Evolutionary conservation across 2,888 invertebrate genomes (phyloP).

Genomic region (Nipponacmea schrenckii): DNA sequence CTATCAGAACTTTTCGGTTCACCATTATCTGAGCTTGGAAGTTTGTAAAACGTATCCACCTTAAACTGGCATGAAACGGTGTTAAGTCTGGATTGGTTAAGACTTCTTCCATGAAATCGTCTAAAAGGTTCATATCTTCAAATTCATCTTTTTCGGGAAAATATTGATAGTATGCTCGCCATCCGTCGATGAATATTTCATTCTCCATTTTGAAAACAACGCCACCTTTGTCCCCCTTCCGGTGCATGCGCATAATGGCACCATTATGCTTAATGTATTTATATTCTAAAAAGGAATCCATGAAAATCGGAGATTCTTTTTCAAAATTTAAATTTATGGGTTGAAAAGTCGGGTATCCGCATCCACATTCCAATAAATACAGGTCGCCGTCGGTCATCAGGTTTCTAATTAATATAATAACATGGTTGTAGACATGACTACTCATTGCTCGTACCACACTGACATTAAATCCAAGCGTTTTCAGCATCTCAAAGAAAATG

Average conservation of each 20-base stretch:
- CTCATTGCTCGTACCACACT: constrained; percentile 25
- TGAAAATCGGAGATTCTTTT: constrained; percentile 29
- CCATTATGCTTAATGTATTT: constrained; percentile 34
- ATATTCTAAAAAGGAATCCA: constrained; percentile 36
- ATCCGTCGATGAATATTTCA: too few relatives aligned
- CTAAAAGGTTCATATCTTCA: too few relatives aligned
- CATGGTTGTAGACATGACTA: constrained; percentile 25
- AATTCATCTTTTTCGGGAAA: too few relatives aligned
- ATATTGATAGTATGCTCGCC: too few relatives aligned
- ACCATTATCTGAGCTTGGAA: too few relatives aligned
- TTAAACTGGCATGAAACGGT: too few relatives aligned
- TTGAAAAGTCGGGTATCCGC: constrained; percentile 36
- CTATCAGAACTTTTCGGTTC: too few relatives aligned
- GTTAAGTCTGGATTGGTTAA: too few relatives aligned
- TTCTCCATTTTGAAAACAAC: too few relatives aligned
- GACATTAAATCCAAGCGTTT: constrained; percentile 27
- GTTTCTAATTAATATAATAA: constrained; percentile 28
- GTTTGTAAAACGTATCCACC: too few relatives aligned
- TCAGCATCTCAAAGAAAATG: constrained; percentile 30
- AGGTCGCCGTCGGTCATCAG: constrained; percentile 30
- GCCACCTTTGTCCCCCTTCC: constrained; percentile 24
- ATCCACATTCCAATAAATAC: constrained; percentile 30
- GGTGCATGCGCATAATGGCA: constrained; percentile 32
- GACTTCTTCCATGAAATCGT: too few relatives aligned
- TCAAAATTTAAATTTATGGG: constrained; percentile 33